Evolutionary conservation across 2,113 vertebrate species (phyloP).

Genomic region (Puma concolor): DNA sequence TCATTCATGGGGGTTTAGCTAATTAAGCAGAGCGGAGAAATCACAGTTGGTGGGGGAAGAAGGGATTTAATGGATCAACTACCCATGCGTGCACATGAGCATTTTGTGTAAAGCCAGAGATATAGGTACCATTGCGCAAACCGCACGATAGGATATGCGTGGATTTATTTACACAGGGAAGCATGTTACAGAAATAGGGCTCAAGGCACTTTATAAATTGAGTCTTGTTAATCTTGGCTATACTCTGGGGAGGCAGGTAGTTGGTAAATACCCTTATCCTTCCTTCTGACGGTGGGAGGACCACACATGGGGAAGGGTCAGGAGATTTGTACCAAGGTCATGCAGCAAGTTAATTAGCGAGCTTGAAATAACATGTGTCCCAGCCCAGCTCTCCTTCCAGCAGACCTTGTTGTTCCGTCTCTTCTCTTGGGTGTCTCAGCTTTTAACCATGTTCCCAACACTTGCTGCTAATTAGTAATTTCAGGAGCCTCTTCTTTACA

Average conservation of each 20-base stretch:
- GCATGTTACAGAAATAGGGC: not conserved
- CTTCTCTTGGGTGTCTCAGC: not conserved
- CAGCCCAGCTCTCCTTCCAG: not conserved
- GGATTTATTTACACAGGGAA: not conserved
- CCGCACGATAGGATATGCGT: fast-evolving
- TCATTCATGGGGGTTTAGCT: not conserved
- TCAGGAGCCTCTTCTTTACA: not conserved
- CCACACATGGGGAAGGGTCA: not conserved
- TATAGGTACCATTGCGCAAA: fast-evolving
- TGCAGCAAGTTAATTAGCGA: conserved; percentile 26
- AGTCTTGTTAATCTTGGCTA: not conserved
- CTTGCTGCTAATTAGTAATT: not conserved
- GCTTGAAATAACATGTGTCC: not conserved
- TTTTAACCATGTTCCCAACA: not conserved
- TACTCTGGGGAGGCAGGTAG: not conserved
- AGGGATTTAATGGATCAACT: not conserved
- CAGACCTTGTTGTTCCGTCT: not conserved
- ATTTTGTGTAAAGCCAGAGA: not conserved
- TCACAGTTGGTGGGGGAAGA: not conserved
- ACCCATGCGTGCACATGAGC: not conserved
- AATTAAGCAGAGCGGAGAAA: not conserved
- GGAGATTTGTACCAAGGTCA: conserved; percentile 43
- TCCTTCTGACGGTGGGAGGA: not conserved
- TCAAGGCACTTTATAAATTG: not conserved
- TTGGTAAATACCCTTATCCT: not conserved